These are phyloP conservation scores for Enteromius afrohamiltoni DNA, from an alignment of 2,797 vertebrate species.

Conservation along the genomic window DNA sequence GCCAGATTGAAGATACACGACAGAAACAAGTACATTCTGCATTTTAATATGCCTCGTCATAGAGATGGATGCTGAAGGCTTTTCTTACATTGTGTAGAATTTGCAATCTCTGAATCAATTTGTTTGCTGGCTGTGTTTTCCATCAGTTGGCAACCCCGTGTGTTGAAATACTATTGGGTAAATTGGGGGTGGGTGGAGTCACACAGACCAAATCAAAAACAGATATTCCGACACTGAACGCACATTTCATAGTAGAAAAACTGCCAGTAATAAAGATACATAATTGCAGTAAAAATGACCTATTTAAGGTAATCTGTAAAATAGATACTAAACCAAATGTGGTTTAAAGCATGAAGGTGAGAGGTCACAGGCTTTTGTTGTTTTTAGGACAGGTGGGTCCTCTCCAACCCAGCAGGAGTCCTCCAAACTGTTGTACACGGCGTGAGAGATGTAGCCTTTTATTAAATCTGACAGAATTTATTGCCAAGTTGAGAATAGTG, in stretches of 20 bases:
- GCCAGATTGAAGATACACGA: background rate
- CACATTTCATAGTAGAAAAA: background rate
- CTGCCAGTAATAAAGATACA: background rate
- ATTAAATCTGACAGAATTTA: conserved; percentile 76
- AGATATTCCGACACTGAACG: background rate
- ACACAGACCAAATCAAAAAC: background rate
- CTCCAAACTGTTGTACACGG: conserved; percentile 26
- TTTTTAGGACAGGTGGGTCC: conserved; percentile 24
- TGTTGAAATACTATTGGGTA: background rate
- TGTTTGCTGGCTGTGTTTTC: background rate
- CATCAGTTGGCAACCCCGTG: background rate
- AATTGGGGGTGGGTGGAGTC: background rate
- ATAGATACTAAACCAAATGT: background rate
- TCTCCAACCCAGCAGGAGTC: conserved; percentile 25
- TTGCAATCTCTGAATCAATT: background rate
- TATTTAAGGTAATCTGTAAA: conserved; percentile 1
- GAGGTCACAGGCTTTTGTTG: background rate
- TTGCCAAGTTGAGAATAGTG: conserved; percentile 58
- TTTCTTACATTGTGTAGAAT: background rate
- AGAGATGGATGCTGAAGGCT: background rate
- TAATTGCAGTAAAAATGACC: background rate
- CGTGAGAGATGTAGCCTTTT: conserved; percentile 73
- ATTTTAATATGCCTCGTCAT: background rate
- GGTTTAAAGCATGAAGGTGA: conserved; percentile 16
- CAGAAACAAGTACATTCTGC: rapidly evolving